These are phyloP conservation scores for Callopanchax toddi DNA, from an alignment of 2,113 vertebrate species.

Conservation along the genomic window DNA sequence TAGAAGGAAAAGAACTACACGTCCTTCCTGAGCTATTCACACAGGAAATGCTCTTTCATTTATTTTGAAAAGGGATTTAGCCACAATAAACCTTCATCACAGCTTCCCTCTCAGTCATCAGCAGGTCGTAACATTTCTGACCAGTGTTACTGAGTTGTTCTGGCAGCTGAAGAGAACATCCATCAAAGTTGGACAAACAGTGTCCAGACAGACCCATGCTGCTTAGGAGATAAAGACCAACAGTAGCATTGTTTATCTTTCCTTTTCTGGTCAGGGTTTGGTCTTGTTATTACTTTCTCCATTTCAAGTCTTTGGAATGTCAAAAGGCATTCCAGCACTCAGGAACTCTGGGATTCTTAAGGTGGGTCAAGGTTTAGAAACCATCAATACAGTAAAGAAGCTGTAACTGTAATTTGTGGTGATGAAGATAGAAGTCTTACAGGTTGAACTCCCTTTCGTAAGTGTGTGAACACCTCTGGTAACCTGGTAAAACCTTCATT, in stretches of 20 bases:
- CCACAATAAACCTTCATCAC: constrained; percentile 11
- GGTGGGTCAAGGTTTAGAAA: too few relatives aligned
- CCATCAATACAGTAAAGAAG: too few relatives aligned
- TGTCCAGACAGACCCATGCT: constrained; percentile 22
- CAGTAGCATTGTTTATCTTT: constrained; percentile 22
- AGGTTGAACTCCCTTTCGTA: too few relatives aligned
- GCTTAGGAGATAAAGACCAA: constrained; percentile 28
- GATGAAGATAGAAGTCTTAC: too few relatives aligned
- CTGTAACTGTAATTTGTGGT: too few relatives aligned
- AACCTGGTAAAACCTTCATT: too few relatives aligned
- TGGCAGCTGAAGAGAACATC: constrained; percentile 48
- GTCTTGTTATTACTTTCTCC: constrained; percentile 26
- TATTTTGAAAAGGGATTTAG: constrained; percentile 16
- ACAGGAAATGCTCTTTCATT: background rate
- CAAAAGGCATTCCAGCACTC: too few relatives aligned
- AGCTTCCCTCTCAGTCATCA: constrained; percentile 27
- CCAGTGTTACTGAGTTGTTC: constrained; percentile 41
- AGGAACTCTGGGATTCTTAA: too few relatives aligned
- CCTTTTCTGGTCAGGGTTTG: constrained; percentile 21
- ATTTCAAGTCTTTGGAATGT: too few relatives aligned
- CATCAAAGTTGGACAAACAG: constrained; percentile 67
- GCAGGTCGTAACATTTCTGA: constrained; percentile 2
- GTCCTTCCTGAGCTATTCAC: background rate
- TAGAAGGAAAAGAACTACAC: too few relatives aligned
- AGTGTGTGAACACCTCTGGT: too few relatives aligned